These are phyloP conservation scores for Sporophila hypoxantha DNA, from an alignment of 2,113 vertebrate species.

Conservation along the genomic window DNA sequence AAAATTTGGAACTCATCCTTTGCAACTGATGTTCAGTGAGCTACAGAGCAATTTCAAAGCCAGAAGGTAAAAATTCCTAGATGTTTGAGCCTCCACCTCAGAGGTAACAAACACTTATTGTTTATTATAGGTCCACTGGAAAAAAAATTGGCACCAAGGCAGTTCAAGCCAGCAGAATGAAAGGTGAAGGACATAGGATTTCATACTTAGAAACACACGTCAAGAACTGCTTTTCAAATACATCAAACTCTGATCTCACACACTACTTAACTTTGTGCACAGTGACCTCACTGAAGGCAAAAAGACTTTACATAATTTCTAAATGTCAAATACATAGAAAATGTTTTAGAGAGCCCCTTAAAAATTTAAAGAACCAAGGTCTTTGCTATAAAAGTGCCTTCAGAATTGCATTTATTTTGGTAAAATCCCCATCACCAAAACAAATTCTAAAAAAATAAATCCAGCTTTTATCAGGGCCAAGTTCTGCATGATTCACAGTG, in stretches of 20 bases:
- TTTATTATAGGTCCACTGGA: neutral
- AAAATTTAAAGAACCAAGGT: neutral
- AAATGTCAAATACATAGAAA: neutral
- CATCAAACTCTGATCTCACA: neutral
- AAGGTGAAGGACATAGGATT: neutral
- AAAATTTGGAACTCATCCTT: neutral
- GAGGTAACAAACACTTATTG: neutral
- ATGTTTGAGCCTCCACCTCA: neutral
- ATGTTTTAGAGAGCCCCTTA: neutral
- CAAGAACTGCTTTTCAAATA: neutral
- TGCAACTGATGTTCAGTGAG: neutral
- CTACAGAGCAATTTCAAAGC: neutral
- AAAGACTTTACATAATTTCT: neutral
- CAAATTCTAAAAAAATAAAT: neutral
- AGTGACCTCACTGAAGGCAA: neutral
- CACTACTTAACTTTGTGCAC: neutral
- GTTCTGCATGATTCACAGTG: slow-evolving; percentile 24
- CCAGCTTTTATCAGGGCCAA: slow-evolving; percentile 1
- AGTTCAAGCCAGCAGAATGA: neutral
- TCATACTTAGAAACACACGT: neutral
- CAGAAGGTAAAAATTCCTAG: neutral
- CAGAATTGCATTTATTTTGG: neutral
- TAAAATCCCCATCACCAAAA: neutral
- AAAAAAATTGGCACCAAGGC: neutral
- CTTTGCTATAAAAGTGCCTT: neutral